These are phyloP conservation scores for Shargacucullia verbasci DNA, from an alignment of 2,888 invertebrate species.

Conservation along the genomic window DNA sequence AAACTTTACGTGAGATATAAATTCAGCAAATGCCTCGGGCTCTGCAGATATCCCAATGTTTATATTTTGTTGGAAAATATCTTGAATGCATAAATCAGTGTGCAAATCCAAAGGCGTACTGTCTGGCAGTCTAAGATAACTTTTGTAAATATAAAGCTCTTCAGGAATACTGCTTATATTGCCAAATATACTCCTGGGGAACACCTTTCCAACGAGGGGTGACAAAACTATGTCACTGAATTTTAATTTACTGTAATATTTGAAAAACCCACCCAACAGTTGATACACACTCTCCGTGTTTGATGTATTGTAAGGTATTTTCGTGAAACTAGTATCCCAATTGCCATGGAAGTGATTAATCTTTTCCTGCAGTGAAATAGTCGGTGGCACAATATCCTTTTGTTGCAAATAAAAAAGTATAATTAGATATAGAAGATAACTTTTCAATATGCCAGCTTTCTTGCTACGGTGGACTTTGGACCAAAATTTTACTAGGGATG, in stretches of 20 bases:
- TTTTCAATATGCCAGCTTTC: conserved; percentile 7
- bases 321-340: conserved; percentile 5
- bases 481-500: conserved; percentile 17
- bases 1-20: background rate
- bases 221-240: conserved; percentile 13
- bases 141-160: conserved; percentile 16
- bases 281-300: conserved; percentile 49
- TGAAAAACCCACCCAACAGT: conserved; percentile 66
- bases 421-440: conserved; percentile 3
- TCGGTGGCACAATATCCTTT: conserved; percentile 9
- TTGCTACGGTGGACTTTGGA: conserved; percentile 13
- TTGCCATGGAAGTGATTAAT: background rate
- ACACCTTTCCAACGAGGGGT: background rate
- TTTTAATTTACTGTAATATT: conserved; percentile 60
- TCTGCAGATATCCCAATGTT: background rate
- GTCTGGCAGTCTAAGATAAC: background rate
- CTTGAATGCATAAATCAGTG: conserved; percentile 10
- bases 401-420: conserved; percentile 38
- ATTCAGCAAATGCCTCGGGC: background rate
- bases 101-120: background rate
- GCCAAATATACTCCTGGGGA: conserved; percentile 7
- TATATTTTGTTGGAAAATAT: conserved; percentile 4
- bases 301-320: background rate
- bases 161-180: conserved; percentile 4
- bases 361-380: background rate